Conservation (phyloP, 2,113 vertebrate species). For the Mohoua ochrocephala region DNA sequence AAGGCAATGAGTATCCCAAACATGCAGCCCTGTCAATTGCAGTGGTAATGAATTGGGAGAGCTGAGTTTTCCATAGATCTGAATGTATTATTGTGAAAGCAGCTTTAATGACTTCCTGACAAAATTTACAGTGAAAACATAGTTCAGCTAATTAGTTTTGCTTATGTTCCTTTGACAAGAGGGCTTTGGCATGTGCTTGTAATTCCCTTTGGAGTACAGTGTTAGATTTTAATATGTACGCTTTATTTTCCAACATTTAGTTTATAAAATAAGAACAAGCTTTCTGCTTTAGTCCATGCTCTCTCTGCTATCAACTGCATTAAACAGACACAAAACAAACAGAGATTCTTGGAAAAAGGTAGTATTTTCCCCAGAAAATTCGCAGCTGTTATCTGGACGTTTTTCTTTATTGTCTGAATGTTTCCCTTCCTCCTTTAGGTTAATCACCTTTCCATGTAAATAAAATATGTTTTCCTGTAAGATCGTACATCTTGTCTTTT, state of each 20-base stretch:
- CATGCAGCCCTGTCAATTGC: neutral
- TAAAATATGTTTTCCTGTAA: neutral
- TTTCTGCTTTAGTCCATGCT: neutral
- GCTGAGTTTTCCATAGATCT: neutral
- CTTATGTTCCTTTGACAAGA: slow-evolving; percentile 12
- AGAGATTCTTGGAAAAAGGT: neutral
- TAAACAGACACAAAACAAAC: neutral
- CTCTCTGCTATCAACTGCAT: neutral
- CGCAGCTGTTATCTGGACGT: neutral
- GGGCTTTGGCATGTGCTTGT: neutral
- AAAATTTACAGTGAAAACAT: slow-evolving; percentile 28
- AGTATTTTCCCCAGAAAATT: neutral
- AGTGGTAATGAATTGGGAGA: slow-evolving; percentile 26
- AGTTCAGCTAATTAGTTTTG: slow-evolving; percentile 27
- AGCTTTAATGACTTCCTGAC: slow-evolving; percentile 38
- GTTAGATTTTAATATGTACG: neutral
- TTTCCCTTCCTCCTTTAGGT: neutral
- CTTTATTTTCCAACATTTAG: neutral
- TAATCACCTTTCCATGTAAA: neutral
- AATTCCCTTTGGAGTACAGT: slow-evolving; percentile 20
- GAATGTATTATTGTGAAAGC: slow-evolving; percentile 18
- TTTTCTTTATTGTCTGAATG: neutral
- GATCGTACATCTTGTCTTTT: neutral
- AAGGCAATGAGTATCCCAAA: slow-evolving; percentile 3
- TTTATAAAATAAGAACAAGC: neutral